Evolutionary conservation across 2,888 invertebrate species (phyloP).

Genomic region (Drosophila greeni): DNA sequence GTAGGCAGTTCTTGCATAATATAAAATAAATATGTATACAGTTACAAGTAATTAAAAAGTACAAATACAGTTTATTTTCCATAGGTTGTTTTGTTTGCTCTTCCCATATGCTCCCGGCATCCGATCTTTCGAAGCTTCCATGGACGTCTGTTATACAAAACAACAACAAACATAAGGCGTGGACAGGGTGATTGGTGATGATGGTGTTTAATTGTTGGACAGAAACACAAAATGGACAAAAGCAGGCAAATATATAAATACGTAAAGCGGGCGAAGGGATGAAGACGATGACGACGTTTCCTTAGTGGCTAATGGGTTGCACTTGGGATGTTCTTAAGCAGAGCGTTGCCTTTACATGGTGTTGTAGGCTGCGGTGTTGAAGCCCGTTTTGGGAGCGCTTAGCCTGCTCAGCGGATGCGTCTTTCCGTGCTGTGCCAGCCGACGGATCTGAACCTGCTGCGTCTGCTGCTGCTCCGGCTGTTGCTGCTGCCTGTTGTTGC

Average conservation of each 20-base stretch:
- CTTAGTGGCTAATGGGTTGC: conserved; percentile 55
- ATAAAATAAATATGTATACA: conserved; percentile 74
- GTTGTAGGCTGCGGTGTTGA: conserved; percentile 90
- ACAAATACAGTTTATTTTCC: conserved; percentile 72
- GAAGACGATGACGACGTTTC: conserved; percentile 33
- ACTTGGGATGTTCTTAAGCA: conserved; percentile 43
- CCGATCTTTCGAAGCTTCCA: conserved; percentile 24
- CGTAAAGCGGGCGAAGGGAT: conserved; percentile 36
- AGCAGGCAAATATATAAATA: conserved; percentile 49
- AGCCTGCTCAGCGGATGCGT: conserved; percentile 94
- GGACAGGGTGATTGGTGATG: conserved; percentile 1
- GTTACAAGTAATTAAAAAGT: conserved; percentile 74
- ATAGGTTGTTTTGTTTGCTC: conserved; percentile 50
- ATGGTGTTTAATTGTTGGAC: conserved; percentile 33
- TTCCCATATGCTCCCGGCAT: conserved; percentile 29
- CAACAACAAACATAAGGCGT: conserved; percentile 41
- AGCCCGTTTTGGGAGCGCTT: conserved; percentile 86
- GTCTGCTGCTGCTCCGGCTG: conserved; percentile 51
- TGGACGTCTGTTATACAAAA: conserved; percentile 26
- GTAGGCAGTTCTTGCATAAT: conserved; percentile 75
- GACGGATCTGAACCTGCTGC: conserved; percentile 81
- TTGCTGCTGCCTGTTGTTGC: conserved; percentile 42
- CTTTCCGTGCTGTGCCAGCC: conserved; percentile 93
- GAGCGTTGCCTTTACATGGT: conserved; percentile 85
- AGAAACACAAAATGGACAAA: conserved; percentile 32